Conservation (phyloP, 1,140 invertebrate species). For the Pollicipes pollicipes region DNA sequence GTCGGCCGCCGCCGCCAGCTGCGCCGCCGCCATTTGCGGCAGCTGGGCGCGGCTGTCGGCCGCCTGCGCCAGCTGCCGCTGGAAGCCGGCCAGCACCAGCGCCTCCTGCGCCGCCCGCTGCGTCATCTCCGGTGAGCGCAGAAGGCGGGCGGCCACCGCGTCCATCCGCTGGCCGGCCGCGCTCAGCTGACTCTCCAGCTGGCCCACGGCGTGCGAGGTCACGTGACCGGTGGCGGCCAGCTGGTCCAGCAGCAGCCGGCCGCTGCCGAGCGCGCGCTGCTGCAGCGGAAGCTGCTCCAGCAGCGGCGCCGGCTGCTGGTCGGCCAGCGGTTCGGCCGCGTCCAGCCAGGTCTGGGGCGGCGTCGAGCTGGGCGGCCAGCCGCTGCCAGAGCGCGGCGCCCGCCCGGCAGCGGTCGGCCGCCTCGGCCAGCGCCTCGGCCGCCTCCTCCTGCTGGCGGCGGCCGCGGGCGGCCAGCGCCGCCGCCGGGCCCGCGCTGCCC, state of each 20-base stretch:
- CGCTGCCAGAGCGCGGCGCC: background rate
- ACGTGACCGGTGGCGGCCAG: background rate
- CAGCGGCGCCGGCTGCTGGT: background rate
- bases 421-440: background rate
- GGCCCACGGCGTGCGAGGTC: background rate
- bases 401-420: background rate
- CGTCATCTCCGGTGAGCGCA: background rate
- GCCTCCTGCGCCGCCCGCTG: background rate
- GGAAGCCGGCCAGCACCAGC: background rate
- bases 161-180: background rate
- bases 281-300: background rate
- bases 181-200: background rate
- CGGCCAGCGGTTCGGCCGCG: background rate
- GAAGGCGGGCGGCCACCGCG: background rate
- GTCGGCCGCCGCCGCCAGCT: background rate
- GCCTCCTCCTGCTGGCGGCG: background rate
- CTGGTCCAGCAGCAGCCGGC: background rate
- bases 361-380: background rate
- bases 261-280: background rate
- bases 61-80: background rate
- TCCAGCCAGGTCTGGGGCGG: background rate
- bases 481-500: no score
- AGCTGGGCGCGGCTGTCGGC: background rate
- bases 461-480: background rate
- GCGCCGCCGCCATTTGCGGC: background rate